A percentile compares a stretch with the other conserved stretches of the same genome.
phyloP scores from a whole-genome alignment of 1,140 invertebrate genomes.

The Temnothorax curvispinosus region DNA sequence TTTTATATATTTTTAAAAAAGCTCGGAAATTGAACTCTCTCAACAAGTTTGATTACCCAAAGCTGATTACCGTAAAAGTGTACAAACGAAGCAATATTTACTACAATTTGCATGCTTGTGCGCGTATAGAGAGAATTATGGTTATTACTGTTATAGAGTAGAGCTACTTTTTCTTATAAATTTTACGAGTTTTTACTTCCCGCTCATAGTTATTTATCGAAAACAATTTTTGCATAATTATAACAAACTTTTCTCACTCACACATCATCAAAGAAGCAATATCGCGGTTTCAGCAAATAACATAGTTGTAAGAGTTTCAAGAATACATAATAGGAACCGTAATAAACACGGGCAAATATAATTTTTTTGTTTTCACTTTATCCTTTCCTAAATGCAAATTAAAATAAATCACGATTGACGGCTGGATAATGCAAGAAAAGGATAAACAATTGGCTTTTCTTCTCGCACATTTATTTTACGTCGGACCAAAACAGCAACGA shows the following conservation, averaged over 20 bases:
- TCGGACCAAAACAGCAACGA: background rate
- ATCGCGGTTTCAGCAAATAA: conserved; percentile 15
- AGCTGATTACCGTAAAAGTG: conserved; percentile 20
- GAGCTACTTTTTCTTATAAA: conserved; percentile 18
- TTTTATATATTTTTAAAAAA: conserved; percentile 34
- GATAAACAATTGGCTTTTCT: background rate
- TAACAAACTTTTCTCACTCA: background rate
- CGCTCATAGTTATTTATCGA: background rate
- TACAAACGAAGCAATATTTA: conserved; percentile 6
- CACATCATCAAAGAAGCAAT: conserved; percentile 7
- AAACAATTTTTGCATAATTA: conserved; percentile 26
- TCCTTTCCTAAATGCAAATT: conserved; percentile 42
- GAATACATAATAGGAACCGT: background rate
- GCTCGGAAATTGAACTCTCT: background rate
- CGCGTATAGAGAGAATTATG: conserved; percentile 22
- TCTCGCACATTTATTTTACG: background rate
- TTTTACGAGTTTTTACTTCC: conserved; percentile 17
- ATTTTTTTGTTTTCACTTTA: background rate
- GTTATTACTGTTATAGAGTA: conserved; percentile 27
- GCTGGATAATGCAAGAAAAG: background rate
- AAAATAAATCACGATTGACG: conserved; percentile 28
- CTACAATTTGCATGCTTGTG: conserved; percentile 25
- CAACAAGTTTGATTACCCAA: conserved; percentile 30
- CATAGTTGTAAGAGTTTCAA: background rate
- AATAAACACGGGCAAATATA: conserved; percentile 30